Base-by-base conservation (phyloP, 2,113 vertebrate species). In the Ranitomeya variabilis region DNA sequence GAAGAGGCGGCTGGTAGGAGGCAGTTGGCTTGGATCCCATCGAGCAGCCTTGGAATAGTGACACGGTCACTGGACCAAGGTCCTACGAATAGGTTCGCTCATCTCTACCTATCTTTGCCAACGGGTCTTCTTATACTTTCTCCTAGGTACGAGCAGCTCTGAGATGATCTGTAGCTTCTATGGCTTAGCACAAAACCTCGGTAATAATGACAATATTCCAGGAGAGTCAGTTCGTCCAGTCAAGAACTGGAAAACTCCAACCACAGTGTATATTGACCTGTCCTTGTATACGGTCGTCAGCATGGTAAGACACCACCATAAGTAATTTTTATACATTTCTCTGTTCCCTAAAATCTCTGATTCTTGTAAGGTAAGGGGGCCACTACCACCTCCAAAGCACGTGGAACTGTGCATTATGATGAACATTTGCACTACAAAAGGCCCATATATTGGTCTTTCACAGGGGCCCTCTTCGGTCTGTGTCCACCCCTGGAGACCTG, bases 151-250 rank as follows among this genome's bases (percentile, higher is more conserved):
- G 13, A 54, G 18, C 45, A 9, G 51, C n/a, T 51, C 3, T 26
- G 26, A 73, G 7, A 11, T 2, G 0, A 67, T 18, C 74, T 86
- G 85, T 26, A 54, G 59, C 13, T 86, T 26, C 59, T 31, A n/a
- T n/a, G 21, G 80, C 15, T 13, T 86, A 13, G 26, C 45, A 26
- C 19, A 79, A 26, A 79, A 54, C 45, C 45, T 86, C 37, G 26
- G 0, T 6, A 26, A 55, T 80, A 19, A 54, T 13, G 5, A 55
- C 3, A 13, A 31, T 45, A 18, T 83, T 21, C 85, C 74, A n/a
- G 76, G 59, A n/a, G 0, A 21, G 16, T 21, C 13, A 12, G 51
- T 89, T 23, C 87, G 87, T 21, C 87, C 87, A 31, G 87, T 89
- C 7, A 78, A 54, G 26, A 9, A 85, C 59, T 89, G 87, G 87